Base-by-base conservation (phyloP, 2,113 vertebrate genomes). In the Orycteropus afer region DNA sequence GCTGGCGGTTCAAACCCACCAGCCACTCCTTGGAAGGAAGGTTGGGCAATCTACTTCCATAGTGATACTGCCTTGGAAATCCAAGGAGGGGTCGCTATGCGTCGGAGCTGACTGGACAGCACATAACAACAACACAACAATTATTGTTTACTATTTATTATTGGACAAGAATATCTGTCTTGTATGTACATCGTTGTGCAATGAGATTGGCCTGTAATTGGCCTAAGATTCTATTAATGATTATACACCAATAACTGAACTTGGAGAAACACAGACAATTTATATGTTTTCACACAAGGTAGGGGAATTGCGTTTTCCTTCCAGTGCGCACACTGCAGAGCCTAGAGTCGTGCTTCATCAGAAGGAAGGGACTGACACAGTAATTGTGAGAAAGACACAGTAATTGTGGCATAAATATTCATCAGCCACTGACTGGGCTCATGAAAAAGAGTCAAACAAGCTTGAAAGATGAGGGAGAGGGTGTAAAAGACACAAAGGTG, bases 331-430 rank as follows among this genome's bases (percentile, higher is more conserved):
- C 13, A 13, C 59, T 82, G 15, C 2, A 82, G 25, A 23, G 0
- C 37, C 25, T 69, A 6, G n/a, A 7, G 57, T 59, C n/a, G 67
- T 0, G 18, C 51, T 7, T 34, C 51, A 34, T 77, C 25, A 96
- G 29, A 12, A 94, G 15, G 47, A 86, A 95, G 29, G 63, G 86
- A 6, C 74, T 86, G 14, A 94, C 18, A 32, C 3, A 61, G 49
- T 32, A 23, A 53, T 40, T 2, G 49, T 1, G 11, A n/a, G n/a
- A n/a, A n/a, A n/a, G n/a, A n/a, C n/a, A n/a, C n/a, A n/a, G n/a
- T n/a, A n/a, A n/a, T n/a, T n/a, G n/a, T n/a, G n/a, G 0, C 5
- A 22, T 2, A 5, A 20, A 3, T 57, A 3, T 47, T 74, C 15
- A 12, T 3, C 20, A 86, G 1, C 20, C 25, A 80, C 40, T 4